These are phyloP conservation scores for Dorcus parallelipipedus DNA, from an alignment of 2,888 invertebrate species.

Conservation along the genomic window DNA sequence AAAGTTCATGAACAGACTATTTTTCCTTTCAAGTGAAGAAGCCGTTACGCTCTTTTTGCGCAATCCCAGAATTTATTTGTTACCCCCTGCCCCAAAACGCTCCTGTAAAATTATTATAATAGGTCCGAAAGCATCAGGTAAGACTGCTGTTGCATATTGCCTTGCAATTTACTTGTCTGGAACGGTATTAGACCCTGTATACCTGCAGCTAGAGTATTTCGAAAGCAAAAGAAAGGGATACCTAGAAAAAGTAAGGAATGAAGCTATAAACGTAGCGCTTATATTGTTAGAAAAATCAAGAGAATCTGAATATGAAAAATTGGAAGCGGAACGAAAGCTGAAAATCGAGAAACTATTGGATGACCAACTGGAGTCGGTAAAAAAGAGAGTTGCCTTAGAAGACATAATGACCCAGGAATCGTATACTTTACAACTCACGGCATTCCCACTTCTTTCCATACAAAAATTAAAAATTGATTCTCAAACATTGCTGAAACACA, in stretches of 20 bases:
- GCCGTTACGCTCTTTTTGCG: slow-evolving; percentile 54
- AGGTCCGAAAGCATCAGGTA: slow-evolving; percentile 60
- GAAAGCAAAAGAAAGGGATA: slow-evolving; percentile 30
- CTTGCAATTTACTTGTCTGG: slow-evolving; percentile 55
- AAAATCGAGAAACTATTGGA: slow-evolving; percentile 46
- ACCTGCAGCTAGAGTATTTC: slow-evolving; percentile 30
- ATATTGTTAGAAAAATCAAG: slow-evolving; percentile 27
- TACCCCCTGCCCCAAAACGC: slow-evolving; percentile 56
- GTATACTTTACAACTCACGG: not conserved
- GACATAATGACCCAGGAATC: not conserved
- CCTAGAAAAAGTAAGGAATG: slow-evolving; percentile 25
- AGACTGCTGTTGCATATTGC: slow-evolving; percentile 56
- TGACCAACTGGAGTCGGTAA: slow-evolving; percentile 18
- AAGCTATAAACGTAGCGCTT: slow-evolving; percentile 27
- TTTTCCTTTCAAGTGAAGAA: slow-evolving; percentile 55
- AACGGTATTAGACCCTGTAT: slow-evolving; percentile 47
- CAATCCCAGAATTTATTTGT: slow-evolving; percentile 61
- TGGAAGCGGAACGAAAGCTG: slow-evolving; percentile 45
- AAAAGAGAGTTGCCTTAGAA: not conserved
- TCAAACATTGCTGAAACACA: not conserved
- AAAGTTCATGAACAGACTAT: slow-evolving; percentile 60
- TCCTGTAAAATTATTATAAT: slow-evolving; percentile 58
- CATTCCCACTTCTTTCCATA: slow-evolving; percentile 7
- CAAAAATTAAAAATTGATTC: not conserved
- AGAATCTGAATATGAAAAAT: slow-evolving; percentile 43